Evolutionary conservation across 2,888 invertebrate species (phyloP).

Genomic region (Suillia variegata): DNA sequence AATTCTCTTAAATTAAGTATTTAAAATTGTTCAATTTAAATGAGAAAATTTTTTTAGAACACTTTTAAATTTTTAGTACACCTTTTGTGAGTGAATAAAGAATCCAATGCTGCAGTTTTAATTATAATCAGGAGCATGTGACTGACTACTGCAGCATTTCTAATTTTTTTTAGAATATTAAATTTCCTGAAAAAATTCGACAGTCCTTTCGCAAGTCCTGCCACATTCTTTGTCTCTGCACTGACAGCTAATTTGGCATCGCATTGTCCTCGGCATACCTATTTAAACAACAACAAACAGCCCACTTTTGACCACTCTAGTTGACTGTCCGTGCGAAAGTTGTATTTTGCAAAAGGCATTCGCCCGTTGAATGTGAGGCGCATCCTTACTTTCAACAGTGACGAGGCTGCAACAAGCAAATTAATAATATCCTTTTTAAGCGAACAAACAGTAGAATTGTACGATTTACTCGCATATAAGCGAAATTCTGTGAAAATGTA

Average conservation of each 20-base stretch:
- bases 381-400: not conserved
- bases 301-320: slow-evolving; percentile 43
- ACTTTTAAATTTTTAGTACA: too few relatives aligned
- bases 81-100: too few relatives aligned
- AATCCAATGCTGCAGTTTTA: too few relatives aligned
- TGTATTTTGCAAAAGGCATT: not conserved
- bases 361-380: not conserved
- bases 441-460: not conserved
- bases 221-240: not conserved
- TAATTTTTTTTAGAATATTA: not conserved
- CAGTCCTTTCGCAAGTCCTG: too few relatives aligned
- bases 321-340: not conserved
- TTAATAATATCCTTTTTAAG: not conserved
- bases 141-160: too few relatives aligned
- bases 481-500: not conserved
- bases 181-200: too few relatives aligned
- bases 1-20: too few relatives aligned
- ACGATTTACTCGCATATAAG: not conserved
- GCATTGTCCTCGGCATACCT: slow-evolving; percentile 1
- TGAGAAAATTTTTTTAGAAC: too few relatives aligned
- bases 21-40: too few relatives aligned
- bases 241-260: slow-evolving; percentile 13
- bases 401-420: not conserved
- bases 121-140: too few relatives aligned
- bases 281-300: slow-evolving; percentile 45